Percentiles rank a stretch among this genome's conserved stretches.
Conservation (phyloP, 1,140 invertebrate species). For the Drosophila neocordata region DNA sequence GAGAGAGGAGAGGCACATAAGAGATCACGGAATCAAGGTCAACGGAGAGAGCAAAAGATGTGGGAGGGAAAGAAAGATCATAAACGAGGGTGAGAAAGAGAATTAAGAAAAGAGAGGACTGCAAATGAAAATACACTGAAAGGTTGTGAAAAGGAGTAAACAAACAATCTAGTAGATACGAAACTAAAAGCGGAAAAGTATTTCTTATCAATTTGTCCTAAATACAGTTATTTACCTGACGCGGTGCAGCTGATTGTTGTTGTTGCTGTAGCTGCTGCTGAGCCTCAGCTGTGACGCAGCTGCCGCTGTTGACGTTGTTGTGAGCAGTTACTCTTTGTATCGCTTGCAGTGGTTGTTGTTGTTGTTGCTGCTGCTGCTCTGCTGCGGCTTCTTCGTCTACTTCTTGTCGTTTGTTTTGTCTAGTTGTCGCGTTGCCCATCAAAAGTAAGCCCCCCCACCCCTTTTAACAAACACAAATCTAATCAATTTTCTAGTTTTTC, state of each 20-base stretch:
- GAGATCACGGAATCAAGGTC: slow-evolving; percentile 13
- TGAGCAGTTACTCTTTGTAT: slow-evolving; percentile 9
- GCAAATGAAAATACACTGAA: background rate
- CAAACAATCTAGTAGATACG: background rate
- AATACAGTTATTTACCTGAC: slow-evolving; percentile 38
- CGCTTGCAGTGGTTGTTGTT: slow-evolving; percentile 27
- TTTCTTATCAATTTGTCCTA: slow-evolving; percentile 41
- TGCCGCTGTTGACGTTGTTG: slow-evolving; percentile 11
- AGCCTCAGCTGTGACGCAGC: slow-evolving; percentile 18
- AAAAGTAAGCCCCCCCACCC: slow-evolving; percentile 32
- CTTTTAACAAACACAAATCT: slow-evolving; percentile 15
- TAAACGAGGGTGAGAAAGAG: background rate
- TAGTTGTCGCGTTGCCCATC: slow-evolving; percentile 56
- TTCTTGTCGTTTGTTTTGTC: slow-evolving; percentile 43
- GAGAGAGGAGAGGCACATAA: background rate
- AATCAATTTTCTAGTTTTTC: slow-evolving; percentile 34
- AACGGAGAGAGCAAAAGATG: slow-evolving; percentile 12
- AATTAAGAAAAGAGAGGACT: background rate
- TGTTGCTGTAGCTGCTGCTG: slow-evolving; percentile 12
- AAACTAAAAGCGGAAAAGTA: slow-evolving; percentile 9
- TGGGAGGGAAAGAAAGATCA: background rate
- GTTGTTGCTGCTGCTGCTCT: slow-evolving; percentile 29
- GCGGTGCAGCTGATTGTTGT: slow-evolving; percentile 26
- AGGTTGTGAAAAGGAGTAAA: slow-evolving; percentile 13
- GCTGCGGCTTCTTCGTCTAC: slow-evolving; percentile 17